Evolutionary conservation across 2,113 vertebrate genomes (phyloP), one percentile per base, ranked within the genome.

Genomic region (Nothobranchius furzeri): DNA sequence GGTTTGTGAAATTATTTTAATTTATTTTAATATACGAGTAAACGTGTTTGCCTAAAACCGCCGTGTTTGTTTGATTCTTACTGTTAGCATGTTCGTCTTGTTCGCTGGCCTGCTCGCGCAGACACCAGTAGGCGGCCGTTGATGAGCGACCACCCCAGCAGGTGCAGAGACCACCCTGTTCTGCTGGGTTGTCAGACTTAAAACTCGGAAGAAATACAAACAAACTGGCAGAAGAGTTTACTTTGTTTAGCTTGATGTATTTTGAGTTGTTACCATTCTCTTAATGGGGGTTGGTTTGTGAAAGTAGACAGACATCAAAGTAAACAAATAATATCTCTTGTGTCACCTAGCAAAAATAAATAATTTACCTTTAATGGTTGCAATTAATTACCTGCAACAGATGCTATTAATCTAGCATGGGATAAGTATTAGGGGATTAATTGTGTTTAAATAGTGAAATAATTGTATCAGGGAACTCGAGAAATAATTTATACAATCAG

Each of bases 111-210:
- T 7, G 68, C 75, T 57, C 62, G 49, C 56, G 59, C 73, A 82
- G 77, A 74, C 80, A 40, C 37, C 9, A 40, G 37, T 40, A 68
- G 67, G 52, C 77, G 64, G 57, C 42, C 66, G 78, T 3, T 60
- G 51, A 48, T 66, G 72, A 86, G 72, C 79, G 83, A 85, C 71
- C 66, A 49, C 52, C 61, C 51, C 54, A 72, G 87, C 89, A 90
- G 89, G 87, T 90, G 89, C 84, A 81, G 61, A 58, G 43, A 64
- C 52, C 62, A 61, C 17, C 49, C 63, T 67, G 57, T 54, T 60
- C 24, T 6, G 60, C 51, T 52, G 25, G 30, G 48, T 24, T 63
- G 59, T 57, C 12, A 25, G 7, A 20, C 20, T 43, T 64, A 50
- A 24, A 67, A 64, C 66, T 48, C 64, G 20, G 36, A 46, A 65